Evolutionary conservation across 2,888 invertebrate genomes (phyloP), one percentile per base, ranked within the genome.

Genomic region (Meandrusa payeni): DNA sequence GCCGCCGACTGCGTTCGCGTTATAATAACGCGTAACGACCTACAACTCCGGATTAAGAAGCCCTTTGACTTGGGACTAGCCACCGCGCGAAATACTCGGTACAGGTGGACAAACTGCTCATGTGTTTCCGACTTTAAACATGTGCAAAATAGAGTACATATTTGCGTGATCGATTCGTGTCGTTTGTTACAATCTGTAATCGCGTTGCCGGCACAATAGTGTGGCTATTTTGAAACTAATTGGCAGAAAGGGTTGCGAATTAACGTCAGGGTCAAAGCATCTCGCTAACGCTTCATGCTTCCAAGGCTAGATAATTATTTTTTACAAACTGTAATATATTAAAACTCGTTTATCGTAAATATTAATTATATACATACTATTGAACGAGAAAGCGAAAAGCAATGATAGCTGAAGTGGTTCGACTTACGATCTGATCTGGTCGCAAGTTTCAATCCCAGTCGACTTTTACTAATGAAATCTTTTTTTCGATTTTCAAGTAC

Each of bases 1-100:
- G 76, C 76, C 78, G 76, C 76, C 78, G 70, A 69, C 80, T 76
- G 74, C 67, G 69, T 61, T 70, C 77, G 81, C 76, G 85, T 88
- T 88, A 88, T 88, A 85, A 88, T 88, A 88, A 87, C 83, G 80
- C 87, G 83, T 87, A 87, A 87, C 88, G 82, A 86, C 87, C 85
- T 85, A 86, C 85, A 85, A 87, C 83, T 75, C 86, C 74, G 88
- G 88, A 88, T 88, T 88, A 88, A 85, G 88, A 88, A 88, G 81
- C 87, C 88, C 77, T 82, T 85, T 81, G 85, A 85, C 83, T 86
- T 81, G 80, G 79, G 79, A 78, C 80, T 80, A 69, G 66, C 60
- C 69, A 70, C 69, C 65, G 67, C 61, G 67, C 70, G 69, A 73
- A 74, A 66, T 75, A 61, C 63, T 69, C 79, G 23, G 28, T 13